Base-by-base conservation (phyloP, 2,797 vertebrate species). In the Chrosomus eos region DNA sequence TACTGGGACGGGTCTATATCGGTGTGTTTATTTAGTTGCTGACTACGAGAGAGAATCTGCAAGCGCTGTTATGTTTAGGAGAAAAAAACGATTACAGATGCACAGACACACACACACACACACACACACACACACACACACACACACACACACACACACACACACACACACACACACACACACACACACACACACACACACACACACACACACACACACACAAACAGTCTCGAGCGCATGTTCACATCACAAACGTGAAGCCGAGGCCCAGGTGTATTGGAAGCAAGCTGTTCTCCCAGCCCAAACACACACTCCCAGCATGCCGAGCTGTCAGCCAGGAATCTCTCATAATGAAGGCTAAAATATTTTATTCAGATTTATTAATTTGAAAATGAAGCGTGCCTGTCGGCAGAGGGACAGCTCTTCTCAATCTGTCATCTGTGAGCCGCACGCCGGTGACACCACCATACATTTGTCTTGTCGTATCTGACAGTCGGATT, bases 311-410 rank as follows among this genome's bases (percentile, higher is more conserved):
- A 94, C 95, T 94, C 93, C 93, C 95, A 93, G 95, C 95, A 95
- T 97, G 95, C 92, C 95, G 95, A 96, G 96, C 97, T 98, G 98
- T 98, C 97, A 98, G 95, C 94, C 94, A 92, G 94, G 95, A 97
- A 96, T 95, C 94, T 95, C 96, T 97, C 93, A 96, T 98, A 99
- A 99, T 98, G 97, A 98, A 98, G 97, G 97, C 96, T 97, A 97
- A 99, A 99, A 98, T 98, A 98, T 99, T 99, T 99, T 97, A 98
- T 98, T 99, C 97, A 98, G 97, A 98, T 98, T 99, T 99, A 99
- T 99, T 99, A 99, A 99, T 99, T 98, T 97, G 97, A 98, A 97
- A 98, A 97, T 97, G 97, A 98, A 97, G 97, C 97, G 96, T 96
- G 97, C 96, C 97, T 97, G 97, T 99, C 97, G 97, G 97, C 97